Evolutionary conservation across 2,888 invertebrate species (phyloP), one percentile per base, ranked within the genome.

Genomic region (Apamea anceps): DNA sequence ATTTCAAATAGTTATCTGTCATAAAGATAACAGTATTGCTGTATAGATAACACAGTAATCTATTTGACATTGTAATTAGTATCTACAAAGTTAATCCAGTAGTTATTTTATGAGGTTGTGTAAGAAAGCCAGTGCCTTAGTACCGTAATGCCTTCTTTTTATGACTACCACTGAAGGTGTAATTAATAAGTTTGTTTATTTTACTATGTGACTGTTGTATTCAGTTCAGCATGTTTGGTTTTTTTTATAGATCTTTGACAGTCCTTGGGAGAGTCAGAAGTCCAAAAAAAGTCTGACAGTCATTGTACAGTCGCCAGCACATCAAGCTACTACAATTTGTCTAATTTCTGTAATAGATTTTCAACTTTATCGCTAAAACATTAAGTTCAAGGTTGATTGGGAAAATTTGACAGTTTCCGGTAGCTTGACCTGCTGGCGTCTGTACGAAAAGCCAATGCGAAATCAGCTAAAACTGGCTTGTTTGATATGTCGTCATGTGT

Each of bases 21-120:
- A 2, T 42, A 77, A 15, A 75, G 85, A 87, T 85, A 75, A 75
- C 32, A 42, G 25, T 65, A 85, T 84, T 76, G 70, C 57, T 85
- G 60, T 73, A 54, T 18, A 71, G 79, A 87, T 85, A 85, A 67
- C 45, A 67, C 3, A 28, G 15, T 87, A 80, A 87, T 85, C 72
- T 71, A 51, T 42, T 65, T 77, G 65, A 54, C 45, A 75, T 71
- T 66, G 60, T 81, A 25, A 62, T 51, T 54, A 65, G 4, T 21
- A 51, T 42, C 1, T 8, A 54, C 3, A n/a, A 57, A 57, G 32
- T 62, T 77, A 71, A 78, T 87, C 51, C 28, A 28, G 45, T 60
- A 48, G 68, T 75, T n/a, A n/a, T 13, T 60, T 28, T 70, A 45
- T 51, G 12, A 0, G 25, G 37, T 79, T 79, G 45, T 51, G 66